Base-by-base conservation (phyloP, 2,797 vertebrate genomes). In the Nannoperca australis region DNA sequence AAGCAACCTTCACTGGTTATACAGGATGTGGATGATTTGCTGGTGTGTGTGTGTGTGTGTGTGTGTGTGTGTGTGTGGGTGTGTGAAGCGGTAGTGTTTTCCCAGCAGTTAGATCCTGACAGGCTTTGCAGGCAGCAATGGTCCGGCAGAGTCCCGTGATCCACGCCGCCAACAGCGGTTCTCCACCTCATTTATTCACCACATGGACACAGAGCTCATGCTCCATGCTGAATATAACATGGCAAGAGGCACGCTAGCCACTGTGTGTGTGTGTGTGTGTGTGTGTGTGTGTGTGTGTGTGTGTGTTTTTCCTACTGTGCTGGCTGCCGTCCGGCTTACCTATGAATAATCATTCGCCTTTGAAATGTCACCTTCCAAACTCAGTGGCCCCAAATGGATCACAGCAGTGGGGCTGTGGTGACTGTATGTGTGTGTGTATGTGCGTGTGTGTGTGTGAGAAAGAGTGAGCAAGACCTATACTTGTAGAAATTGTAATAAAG, bases 361-460 rank as follows among this genome's bases (percentile, higher is more conserved):
- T 85, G 73, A 94, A 94, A 94, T 93, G 93, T 94, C 93, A 94
- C 79, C 90, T 83, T 90, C 80, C 85, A 91, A 93, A 94, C 93
- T 82, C 88, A 34, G 61, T 91, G 87, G 85, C 93, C 93, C 77
- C 66, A n/a, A 67, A 75, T 42, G 2, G 53, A 75, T 80, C 65
- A 58, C 64, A 17, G 42, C 72, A 40, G 45, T 61, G 27, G 63
- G 72, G 45, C 30, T 62, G 20, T 70, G 59, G 20, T 69, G 64
- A 18, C n/a, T 60, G 1, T 63, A 40, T 68, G 34, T 69, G 56
- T 73, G 14, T 34, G 20, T 64, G 36, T 73, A 13, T 79, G 49
- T 74, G 56, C 49, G 18, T 24, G 27, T 51, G 22, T 38, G 47
- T 9, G 38, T 1, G 3, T 14, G n/a, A 40, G 0, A 11, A 18